phyloP scores from a whole-genome alignment of 2,888 invertebrate genomes.

The Timandra comae region DNA sequence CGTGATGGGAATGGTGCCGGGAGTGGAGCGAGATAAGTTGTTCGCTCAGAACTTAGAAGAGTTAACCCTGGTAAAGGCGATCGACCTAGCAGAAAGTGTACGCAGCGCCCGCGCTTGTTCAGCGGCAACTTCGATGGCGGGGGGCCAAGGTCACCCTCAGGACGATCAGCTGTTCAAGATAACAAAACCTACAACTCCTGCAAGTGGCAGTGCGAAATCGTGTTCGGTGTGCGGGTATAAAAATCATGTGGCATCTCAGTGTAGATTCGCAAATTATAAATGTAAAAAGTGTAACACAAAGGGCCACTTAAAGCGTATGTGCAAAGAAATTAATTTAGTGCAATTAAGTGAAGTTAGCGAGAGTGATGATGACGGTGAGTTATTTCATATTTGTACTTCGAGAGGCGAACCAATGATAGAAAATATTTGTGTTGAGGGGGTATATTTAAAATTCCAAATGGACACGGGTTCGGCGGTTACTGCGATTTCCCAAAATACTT shows the following conservation, averaged over 20 bases:
- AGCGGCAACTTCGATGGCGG: background rate
- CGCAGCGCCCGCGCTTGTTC: conserved; percentile 17
- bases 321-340: conserved; percentile 1
- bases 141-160: too few species aligned
- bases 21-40: conserved; percentile 25
- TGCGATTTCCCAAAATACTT: conserved; percentile 10
- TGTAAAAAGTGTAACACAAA: conserved; percentile 5
- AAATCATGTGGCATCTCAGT: conserved; percentile 4
- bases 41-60: conserved; percentile 17
- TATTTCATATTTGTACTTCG: conserved; percentile 9
- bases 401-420: conserved; percentile 16
- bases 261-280: conserved; percentile 2
- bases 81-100: conserved; percentile 23
- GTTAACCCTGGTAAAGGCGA: conserved; percentile 21
- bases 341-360: background rate
- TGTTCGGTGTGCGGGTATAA: conserved; percentile 4
- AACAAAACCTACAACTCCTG: too few species aligned
- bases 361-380: conserved; percentile 1
- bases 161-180: too few species aligned
- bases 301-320: conserved; percentile 4
- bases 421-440: conserved; percentile 6
- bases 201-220: too few species aligned
- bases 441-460: conserved; percentile 7
- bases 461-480: conserved; percentile 9
- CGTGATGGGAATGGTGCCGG: conserved; percentile 21